Base-by-base conservation (phyloP, 2,888 invertebrate genomes). In the Hydraecia micacea region DNA sequence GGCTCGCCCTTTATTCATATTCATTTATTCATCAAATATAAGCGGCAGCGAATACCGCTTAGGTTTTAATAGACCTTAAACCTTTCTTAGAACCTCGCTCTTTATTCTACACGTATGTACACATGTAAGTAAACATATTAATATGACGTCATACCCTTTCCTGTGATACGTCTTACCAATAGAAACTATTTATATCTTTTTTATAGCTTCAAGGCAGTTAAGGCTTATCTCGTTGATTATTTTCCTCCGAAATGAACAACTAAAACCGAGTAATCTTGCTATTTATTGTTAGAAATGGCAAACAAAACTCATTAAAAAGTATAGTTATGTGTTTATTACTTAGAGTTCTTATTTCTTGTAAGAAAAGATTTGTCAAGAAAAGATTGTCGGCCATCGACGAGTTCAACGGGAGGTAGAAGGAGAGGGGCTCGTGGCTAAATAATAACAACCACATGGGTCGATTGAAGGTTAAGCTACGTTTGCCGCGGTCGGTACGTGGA, bases 201-300 rank as follows among this genome's bases (percentile, higher is more conserved):
- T 85, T 84, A 85, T 78, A 69, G 55, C 85, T 58, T 66, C 63
- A 67, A 58, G 58, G 68, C 49, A 71, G 63, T 74, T 81, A 73
- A 67, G 32, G 21, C 52, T 46, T 77, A 84, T 85, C 81, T 77
- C 5, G 8, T 32, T 66, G 74, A 63, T 73, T 77, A 79, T 81
- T 75, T 75, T 66, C 69, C 58, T 60, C 28, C 39, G 52, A 81
- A 87, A 87, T 77, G 13, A 39, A 69, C 55, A 52, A 71, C 18
- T 80, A 73, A 79, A 75, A 71, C 52, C 46, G 13, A 65, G 52
- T 63, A 32, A 42, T 60, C 39, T 71, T 58, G 9, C 75, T 18
- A 7, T 75, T 70, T 39, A 66, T 84, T 63, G 73, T 52, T 39
- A 25, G 46, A 63, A 58, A 55, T 28, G 28, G 25, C 39, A 58